A percentile compares a stretch with the other conserved stretches of the same genome.
These are phyloP conservation scores for Tupaia chinensis DNA, from an alignment of 2,113 vertebrate species.

Conservation along the genomic window DNA sequence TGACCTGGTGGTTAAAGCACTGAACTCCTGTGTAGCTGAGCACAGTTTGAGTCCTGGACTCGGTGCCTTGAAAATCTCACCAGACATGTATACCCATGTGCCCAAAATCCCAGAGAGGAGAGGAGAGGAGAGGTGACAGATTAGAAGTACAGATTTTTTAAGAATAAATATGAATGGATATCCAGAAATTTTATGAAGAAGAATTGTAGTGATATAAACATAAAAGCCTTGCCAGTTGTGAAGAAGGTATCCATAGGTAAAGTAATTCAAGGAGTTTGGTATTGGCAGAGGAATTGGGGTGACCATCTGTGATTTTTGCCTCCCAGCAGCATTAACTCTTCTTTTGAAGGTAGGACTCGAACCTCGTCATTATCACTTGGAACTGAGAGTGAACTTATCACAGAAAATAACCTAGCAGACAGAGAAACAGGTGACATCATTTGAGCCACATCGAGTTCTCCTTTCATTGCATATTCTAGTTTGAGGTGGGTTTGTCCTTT, in stretches of 20 bases:
- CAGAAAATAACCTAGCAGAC: not conserved
- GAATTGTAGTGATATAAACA: not conserved
- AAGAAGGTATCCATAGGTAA: not conserved
- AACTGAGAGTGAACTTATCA: not conserved
- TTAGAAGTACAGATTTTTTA: not conserved
- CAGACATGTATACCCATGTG: no score
- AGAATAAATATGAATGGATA: not conserved
- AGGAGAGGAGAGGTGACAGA: not conserved
- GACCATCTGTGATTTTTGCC: not conserved
- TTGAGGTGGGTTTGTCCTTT: conserved; percentile 43
- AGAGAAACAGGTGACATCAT: not conserved
- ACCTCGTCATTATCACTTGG: not conserved
- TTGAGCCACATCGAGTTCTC: not conserved
- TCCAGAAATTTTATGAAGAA: not conserved
- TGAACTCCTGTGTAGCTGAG: no score
- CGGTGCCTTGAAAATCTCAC: no score
- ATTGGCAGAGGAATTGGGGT: not conserved
- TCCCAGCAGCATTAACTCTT: not conserved
- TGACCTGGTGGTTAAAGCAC: no score
- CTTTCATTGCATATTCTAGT: not conserved
- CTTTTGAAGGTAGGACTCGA: not conserved
- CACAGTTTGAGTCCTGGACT: no score
- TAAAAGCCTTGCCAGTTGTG: not conserved
- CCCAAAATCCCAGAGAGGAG: no score
- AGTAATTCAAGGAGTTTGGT: not conserved